Percentiles rank a stretch among this genome's conserved stretches.
Evolutionary conservation across 2,113 vertebrate species (phyloP).

Genomic region (Nannospalax galili): DNA sequence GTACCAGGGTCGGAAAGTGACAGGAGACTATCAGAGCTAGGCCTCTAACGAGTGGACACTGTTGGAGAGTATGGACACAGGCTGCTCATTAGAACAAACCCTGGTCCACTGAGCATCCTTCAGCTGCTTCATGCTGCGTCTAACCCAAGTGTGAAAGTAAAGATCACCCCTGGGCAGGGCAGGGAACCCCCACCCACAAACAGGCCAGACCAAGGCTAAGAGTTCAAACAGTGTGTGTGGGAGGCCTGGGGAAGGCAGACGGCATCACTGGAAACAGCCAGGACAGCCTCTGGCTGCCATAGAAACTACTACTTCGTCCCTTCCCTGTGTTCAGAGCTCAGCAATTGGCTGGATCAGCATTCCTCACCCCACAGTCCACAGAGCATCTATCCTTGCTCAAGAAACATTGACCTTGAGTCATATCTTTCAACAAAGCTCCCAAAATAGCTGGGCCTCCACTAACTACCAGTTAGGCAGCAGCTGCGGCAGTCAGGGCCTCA

Average conservation of each 20-base stretch:
- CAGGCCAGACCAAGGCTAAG: not conserved
- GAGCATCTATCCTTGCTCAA: not conserved
- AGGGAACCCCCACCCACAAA: too few species aligned
- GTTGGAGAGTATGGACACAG: rapidly evolving
- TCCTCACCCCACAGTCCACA: not conserved
- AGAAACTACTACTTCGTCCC: not conserved
- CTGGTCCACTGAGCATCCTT: rapidly evolving
- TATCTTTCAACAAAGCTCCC: not conserved
- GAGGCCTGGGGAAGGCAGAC: not conserved
- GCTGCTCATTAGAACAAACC: too few species aligned
- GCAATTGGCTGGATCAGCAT: not conserved
- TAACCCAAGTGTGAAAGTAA: not conserved
- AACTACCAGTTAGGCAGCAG: not conserved
- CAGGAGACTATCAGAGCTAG: too few species aligned
- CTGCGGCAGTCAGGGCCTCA: not conserved
- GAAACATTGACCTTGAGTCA: not conserved
- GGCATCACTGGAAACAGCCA: not conserved
- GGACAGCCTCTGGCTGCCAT: not conserved
- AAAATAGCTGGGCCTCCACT: not conserved
- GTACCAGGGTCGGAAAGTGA: not conserved
- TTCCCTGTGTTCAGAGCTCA: not conserved
- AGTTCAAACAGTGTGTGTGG: not conserved
- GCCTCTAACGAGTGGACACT: rapidly evolving
- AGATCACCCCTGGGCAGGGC: not conserved
- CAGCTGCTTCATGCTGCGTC: not conserved